phyloP scores from a whole-genome alignment of 2,888 invertebrate genomes.

The Cheilosia pagana region DNA sequence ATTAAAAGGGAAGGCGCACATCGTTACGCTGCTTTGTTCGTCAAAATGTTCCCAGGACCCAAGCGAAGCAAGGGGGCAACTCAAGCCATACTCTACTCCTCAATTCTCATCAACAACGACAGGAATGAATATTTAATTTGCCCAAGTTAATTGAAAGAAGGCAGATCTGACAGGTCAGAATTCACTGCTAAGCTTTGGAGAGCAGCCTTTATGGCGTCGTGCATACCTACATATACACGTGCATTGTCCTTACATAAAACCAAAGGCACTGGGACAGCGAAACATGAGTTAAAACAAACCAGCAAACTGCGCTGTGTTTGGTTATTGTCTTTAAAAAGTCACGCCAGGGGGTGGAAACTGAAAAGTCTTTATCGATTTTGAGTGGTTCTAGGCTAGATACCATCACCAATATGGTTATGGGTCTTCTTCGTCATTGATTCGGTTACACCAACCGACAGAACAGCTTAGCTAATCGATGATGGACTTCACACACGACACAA shows the following conservation, averaged over 20 bases:
- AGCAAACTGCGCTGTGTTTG: neutral
- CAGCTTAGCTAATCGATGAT: constrained; percentile 63
- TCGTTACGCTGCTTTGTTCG: constrained; percentile 6
- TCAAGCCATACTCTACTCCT: constrained; percentile 3
- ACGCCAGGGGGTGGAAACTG: constrained; percentile 11
- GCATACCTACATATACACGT: constrained; percentile 13
- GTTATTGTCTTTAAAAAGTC: constrained; percentile 22
- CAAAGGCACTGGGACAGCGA: constrained; percentile 19
- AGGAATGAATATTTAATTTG: constrained; percentile 66
- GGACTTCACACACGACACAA: constrained; percentile 55
- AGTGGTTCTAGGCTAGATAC: constrained; percentile 21
- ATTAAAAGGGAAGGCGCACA: constrained; percentile 19
- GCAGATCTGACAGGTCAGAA: constrained; percentile 58
- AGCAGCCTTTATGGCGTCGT: constrained; percentile 47
- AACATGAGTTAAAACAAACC: constrained; percentile 34
- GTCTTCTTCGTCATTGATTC: constrained; percentile 52
- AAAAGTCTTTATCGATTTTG: constrained; percentile 58
- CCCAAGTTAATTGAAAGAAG: constrained; percentile 55
- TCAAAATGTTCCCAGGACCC: constrained; percentile 6
- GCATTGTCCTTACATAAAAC: constrained; percentile 58
- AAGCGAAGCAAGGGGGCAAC: neutral
- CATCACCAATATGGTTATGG: constrained; percentile 32
- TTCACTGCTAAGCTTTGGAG: neutral
- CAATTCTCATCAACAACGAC: constrained; percentile 39
- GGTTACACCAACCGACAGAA: constrained; percentile 15